Percentiles rank a stretch among this genome's conserved stretches.
These are phyloP conservation scores for Heliconius hewitsoni DNA, from an alignment of 1,140 invertebrate genomes.

Conservation along the genomic window DNA sequence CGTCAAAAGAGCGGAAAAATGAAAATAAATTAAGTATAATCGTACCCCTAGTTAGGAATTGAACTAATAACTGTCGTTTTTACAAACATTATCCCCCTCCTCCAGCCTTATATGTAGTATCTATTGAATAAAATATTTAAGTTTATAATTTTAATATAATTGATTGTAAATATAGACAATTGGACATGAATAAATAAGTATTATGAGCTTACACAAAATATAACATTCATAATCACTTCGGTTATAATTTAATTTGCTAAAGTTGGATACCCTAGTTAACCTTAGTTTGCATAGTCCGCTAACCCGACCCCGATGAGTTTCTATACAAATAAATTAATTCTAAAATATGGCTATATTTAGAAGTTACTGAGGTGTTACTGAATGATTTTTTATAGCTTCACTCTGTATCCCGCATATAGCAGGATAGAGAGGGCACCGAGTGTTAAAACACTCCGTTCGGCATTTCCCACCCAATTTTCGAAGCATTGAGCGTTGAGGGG, in stretches of 20 bases:
- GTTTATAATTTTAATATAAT: too few species aligned
- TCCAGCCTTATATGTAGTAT: too few species aligned
- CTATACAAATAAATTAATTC: slow-evolving; percentile 26
- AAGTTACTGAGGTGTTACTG: not conserved
- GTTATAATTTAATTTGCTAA: slow-evolving; percentile 31
- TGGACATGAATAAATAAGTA: too few species aligned
- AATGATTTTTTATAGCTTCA: not conserved
- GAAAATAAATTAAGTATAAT: too few species aligned
- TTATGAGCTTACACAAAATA: slow-evolving; percentile 1
- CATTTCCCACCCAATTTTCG: too few species aligned
- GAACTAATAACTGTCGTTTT: too few species aligned
- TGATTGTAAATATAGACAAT: too few species aligned
- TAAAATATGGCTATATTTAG: not conserved
- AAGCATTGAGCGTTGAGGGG: too few species aligned
- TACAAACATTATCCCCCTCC: too few species aligned
- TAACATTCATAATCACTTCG: slow-evolving; percentile 5
- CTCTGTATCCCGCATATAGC: not conserved
- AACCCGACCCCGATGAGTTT: slow-evolving; percentile 7
- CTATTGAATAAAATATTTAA: too few species aligned
- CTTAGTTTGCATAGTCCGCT: slow-evolving; percentile 8
- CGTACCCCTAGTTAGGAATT: too few species aligned
- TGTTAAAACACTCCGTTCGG: not conserved
- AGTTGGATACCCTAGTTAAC: slow-evolving; percentile 20
- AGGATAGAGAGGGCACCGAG: not conserved
- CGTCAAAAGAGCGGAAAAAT: too few species aligned